These are phyloP conservation scores for Shinisaurus crocodilurus DNA, from an alignment of 2,113 vertebrate genomes.

Conservation along the genomic window DNA sequence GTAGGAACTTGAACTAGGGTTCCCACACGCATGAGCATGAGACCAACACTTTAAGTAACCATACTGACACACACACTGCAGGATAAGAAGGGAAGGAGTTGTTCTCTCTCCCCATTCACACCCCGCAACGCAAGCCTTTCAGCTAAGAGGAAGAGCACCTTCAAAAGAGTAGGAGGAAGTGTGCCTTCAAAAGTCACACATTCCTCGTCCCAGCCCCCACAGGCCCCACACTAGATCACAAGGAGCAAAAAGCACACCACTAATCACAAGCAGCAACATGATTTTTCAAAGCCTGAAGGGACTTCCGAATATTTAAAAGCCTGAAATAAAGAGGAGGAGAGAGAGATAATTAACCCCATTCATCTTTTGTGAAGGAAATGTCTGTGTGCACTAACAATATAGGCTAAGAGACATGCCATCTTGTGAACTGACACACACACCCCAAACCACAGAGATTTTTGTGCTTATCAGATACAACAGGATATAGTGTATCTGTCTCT, in stretches of 20 bases:
- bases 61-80: background rate
- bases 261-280: slow-evolving; percentile 1
- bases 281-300: slow-evolving; percentile 8
- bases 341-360: background rate
- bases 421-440: background rate
- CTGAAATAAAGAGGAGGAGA: background rate
- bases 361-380: background rate
- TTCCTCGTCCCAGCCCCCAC: background rate
- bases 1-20: background rate
- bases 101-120: background rate
- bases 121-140: background rate
- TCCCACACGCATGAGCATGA: background rate
- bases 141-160: background rate
- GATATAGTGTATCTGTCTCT: background rate
- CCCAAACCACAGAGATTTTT: background rate
- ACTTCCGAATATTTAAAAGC: background rate
- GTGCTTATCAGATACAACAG: background rate
- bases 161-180: background rate
- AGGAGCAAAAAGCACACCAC: background rate
- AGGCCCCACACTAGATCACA: background rate
- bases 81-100: background rate
- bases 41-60: background rate
- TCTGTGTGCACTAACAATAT: background rate
- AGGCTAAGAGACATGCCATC: background rate
- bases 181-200: background rate